phyloP scores from a whole-genome alignment of 1,140 invertebrate genomes.

The Heliconius eleuchia region DNA sequence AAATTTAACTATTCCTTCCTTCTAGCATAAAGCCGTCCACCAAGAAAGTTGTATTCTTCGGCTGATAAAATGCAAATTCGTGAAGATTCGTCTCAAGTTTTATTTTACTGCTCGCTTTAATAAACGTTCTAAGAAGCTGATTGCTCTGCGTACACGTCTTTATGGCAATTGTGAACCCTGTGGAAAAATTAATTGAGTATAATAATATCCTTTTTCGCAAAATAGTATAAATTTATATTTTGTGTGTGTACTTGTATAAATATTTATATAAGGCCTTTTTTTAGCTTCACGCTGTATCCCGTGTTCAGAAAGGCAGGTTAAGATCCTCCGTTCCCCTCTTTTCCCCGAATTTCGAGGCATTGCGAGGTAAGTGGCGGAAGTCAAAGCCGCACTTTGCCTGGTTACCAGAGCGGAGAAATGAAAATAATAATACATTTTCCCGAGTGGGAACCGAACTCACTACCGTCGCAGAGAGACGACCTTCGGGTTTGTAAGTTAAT shows the following conservation, averaged over 20 bases:
- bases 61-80: slow-evolving; percentile 77
- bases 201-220: background rate
- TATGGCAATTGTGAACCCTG: slow-evolving; percentile 1
- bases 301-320: too few species aligned
- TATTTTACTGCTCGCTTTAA: slow-evolving; percentile 71
- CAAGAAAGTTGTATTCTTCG: slow-evolving; percentile 70
- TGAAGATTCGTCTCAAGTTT: slow-evolving; percentile 73
- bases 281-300: background rate
- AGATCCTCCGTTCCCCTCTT: too few species aligned
- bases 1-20: background rate
- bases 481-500: too few species aligned
- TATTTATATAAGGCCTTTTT: background rate
- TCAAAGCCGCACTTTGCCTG: too few species aligned
- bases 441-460: too few species aligned
- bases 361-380: too few species aligned
- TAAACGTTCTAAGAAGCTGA: slow-evolving; percentile 58
- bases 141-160: slow-evolving; percentile 41
- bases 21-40: slow-evolving; percentile 43
- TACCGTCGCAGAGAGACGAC: too few species aligned
- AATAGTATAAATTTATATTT: background rate
- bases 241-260: background rate
- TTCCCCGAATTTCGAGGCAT: too few species aligned
- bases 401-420: too few species aligned
- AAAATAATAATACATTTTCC: too few species aligned
- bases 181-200: slow-evolving; percentile 1